Conservation (phyloP, 1,140 invertebrate species). For the Sipha flava region DNA sequence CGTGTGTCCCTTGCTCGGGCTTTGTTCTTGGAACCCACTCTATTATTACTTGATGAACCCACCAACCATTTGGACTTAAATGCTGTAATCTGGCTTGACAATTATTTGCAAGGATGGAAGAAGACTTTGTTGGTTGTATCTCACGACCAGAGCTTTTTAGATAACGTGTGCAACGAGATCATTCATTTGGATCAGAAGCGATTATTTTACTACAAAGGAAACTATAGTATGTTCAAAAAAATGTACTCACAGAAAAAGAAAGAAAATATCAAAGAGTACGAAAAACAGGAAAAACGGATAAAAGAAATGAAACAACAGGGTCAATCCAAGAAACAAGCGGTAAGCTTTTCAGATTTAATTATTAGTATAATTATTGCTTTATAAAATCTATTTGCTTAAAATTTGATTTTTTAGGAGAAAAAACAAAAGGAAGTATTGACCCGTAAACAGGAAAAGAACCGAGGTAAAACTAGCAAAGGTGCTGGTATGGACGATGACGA, state of each 20-base stretch:
- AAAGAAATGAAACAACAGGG: slow-evolving; percentile 92
- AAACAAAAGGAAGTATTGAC: slow-evolving; percentile 86
- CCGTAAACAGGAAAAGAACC: slow-evolving; percentile 89
- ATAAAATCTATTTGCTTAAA: background rate
- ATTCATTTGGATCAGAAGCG: slow-evolving; percentile 94
- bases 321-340: slow-evolving; percentile 87
- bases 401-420: slow-evolving; percentile 55
- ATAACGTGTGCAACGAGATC: slow-evolving; percentile 98
- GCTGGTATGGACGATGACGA: slow-evolving; percentile 59
- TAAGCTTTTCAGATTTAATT: slow-evolving; percentile 40
- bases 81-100: slow-evolving; percentile 98
- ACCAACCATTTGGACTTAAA: slow-evolving; percentile 91
- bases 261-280: slow-evolving; percentile 94
- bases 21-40: slow-evolving; percentile 83
- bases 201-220: slow-evolving; percentile 94
- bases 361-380: background rate
- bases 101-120: slow-evolving; percentile 96
- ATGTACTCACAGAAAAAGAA: slow-evolving; percentile 94
- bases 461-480: slow-evolving; percentile 64
- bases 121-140: slow-evolving; percentile 95
- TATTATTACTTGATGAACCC: slow-evolving; percentile 94
- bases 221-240: slow-evolving; percentile 98
- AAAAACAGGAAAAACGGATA: slow-evolving; percentile 93
- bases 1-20: slow-evolving; percentile 89
- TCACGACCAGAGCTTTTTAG: slow-evolving; percentile 98